phyloP scores from a whole-genome alignment of 2,113 vertebrate species.

The Hippoglossus stenolepis region DNA sequence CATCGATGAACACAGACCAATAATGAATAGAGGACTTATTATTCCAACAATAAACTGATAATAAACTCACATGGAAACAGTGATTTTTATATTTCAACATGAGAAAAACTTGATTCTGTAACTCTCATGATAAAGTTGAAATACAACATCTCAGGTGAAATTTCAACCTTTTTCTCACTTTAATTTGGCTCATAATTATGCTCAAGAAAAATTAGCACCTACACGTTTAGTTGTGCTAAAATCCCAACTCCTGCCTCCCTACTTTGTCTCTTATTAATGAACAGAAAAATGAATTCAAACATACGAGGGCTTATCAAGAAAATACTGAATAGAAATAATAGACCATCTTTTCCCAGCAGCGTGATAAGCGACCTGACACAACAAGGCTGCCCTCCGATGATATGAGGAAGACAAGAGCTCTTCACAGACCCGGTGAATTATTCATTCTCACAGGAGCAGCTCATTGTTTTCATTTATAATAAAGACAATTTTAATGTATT shows the following conservation, averaged over 20 bases:
- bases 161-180: no score
- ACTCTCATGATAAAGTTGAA: no score
- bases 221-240: no score
- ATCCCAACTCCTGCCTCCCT: background rate
- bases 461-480: constrained; percentile 8
- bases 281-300: constrained; percentile 29
- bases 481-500: background rate
- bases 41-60: no score
- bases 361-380: constrained; percentile 48
- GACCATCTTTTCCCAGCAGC: constrained; percentile 21
- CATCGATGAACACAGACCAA: no score
- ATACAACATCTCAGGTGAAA: no score
- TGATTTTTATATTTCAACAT: no score
- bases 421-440: constrained; percentile 47
- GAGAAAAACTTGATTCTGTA: no score
- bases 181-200: no score
- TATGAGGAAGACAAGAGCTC: constrained; percentile 45
- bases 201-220: no score
- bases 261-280: constrained; percentile 1
- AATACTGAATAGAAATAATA: constrained; percentile 24
- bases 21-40: no score
- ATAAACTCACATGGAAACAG: no score
- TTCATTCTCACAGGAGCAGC: constrained; percentile 22
- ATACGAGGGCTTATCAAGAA: constrained; percentile 31
- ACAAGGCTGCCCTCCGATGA: constrained; percentile 49